Base-by-base conservation (phyloP, 2,797 vertebrate genomes). In the Peromyscus attwateri region DNA sequence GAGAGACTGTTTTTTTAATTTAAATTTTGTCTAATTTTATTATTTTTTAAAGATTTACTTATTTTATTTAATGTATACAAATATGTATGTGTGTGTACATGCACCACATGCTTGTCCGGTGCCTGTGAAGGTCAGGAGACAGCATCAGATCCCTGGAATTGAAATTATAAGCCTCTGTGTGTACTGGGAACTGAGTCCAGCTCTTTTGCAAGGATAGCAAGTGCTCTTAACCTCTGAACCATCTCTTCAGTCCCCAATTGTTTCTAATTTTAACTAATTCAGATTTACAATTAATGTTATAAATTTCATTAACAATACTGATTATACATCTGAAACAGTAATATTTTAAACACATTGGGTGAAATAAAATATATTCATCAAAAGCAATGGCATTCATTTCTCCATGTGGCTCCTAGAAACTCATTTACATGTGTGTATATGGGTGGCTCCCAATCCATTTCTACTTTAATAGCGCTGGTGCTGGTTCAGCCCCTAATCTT, bases 261-360 rank as follows among this genome's bases (percentile, higher is more conserved):
- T 73, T 95, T 89, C 52, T 95, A 57, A 92, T 82, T 80, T 93
- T 82, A 70, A 66, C 76, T 83, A 84, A 71, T 84, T 89, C 64
- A 73, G 88, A 21, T 79, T 68, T 89, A 68, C 91, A 77, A 46
- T 70, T 62, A 29, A 34, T 55, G 1, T 85, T 31, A 92, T 81
- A 40, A 14, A 73, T 68, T 85, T 68, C 52, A 76, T 66, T 82
- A n/a, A 40, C 49, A 81, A 37, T 77, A 40, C 6, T 68, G 34
- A 64, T 31, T 31, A 66, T 46, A n/a, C 84, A 60, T 55, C 1
- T 90, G 13, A 71, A 43, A 49, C 73, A 81, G 37, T 37, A 93
- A 75, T 80, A 70, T 81, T 90, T 87, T 80, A 6, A 3, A 70
- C 64, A 71, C 68, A 60, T 52, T 88, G 27, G 17, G 19, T 29